Evolutionary conservation across 2,888 invertebrate species (phyloP), one percentile per base, ranked within the genome.

Genomic region (Sinohyriopsis cumingii): DNA sequence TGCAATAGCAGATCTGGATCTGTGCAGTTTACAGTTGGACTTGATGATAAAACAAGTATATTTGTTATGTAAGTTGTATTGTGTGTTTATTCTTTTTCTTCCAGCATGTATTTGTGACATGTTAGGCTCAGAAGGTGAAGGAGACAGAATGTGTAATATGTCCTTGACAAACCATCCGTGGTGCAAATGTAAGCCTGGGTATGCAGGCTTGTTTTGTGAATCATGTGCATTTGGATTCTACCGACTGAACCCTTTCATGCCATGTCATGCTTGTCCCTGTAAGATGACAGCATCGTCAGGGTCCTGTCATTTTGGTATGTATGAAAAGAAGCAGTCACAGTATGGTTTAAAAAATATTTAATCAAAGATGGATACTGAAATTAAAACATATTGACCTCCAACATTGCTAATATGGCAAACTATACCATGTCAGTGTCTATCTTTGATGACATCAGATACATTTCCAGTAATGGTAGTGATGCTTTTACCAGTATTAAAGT

Each of bases 181-280:
- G 69, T 87, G 87, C 72, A 55, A 60, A 9, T 87, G 87, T 71
- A 76, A 76, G 24, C 22, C 62, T 12, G 83, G 83, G 0, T 81
- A 84, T 61, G 65, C 69, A 6, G 87, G 87, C 3, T 60, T 77
- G n/a, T 85, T 84, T 69, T 87, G 87, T 73, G 84, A 86, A 65
- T 56, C 71, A 15, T 87, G 87, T 72, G 69, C 69, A 1, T 72
- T 74, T 18, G 82, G 82, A 0, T 84, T 68, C 66, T 87, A 85
- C 73, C 75, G 84, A 45, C 76, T 78, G 7, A 73, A 75, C 4
- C 73, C 75, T 7, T 67, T 75, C 25, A 69, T 79, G 65, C 84
- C 83, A 2, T 87, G 87, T 65, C 82, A 82, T 55, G 62, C 59
- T 2, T 87, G 87, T 73, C 87, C 87, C 0, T 87, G 87, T 75